These are phyloP conservation scores for Xyrichtys novacula DNA, from an alignment of 2,797 vertebrate genomes.

Conservation along the genomic window DNA sequence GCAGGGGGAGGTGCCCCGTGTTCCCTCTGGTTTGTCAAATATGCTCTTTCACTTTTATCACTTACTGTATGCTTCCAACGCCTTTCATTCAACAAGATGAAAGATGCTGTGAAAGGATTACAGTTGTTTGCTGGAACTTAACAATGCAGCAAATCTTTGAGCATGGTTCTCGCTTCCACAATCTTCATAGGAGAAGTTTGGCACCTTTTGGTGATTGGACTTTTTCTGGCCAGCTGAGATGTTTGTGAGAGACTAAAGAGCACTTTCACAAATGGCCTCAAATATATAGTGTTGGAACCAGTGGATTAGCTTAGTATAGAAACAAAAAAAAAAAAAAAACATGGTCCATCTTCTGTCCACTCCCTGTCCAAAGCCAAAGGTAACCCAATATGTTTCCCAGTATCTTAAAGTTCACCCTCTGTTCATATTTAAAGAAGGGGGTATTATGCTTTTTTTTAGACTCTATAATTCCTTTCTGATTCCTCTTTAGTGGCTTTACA, in stretches of 20 bases:
- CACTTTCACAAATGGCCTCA: no score
- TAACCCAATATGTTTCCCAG: not conserved
- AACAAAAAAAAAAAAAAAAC: not conserved
- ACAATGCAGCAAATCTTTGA: no score
- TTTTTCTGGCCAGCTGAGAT: not conserved
- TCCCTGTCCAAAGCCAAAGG: not conserved
- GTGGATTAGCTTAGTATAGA: not conserved
- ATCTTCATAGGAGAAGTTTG: no score
- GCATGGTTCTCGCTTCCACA: no score
- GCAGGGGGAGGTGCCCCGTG: constrained; percentile 92
- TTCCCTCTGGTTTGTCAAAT: constrained; percentile 88
- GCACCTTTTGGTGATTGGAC: no score
- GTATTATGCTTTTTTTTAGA: no score
- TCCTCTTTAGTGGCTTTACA: no score
- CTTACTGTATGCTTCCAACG: not conserved
- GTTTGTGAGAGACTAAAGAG: not conserved
- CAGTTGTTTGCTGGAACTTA: no score
- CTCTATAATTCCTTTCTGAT: no score
- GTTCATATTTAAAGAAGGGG: no score
- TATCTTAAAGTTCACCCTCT: no score
- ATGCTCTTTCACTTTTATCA: not conserved
- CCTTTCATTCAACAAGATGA: not conserved
- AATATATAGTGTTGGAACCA: not conserved
- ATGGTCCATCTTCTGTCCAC: not conserved
- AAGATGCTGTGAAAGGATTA: no score